phyloP scores from a whole-genome alignment of 2,797 vertebrate genomes.

The Eupleurogrammus muticus region DNA sequence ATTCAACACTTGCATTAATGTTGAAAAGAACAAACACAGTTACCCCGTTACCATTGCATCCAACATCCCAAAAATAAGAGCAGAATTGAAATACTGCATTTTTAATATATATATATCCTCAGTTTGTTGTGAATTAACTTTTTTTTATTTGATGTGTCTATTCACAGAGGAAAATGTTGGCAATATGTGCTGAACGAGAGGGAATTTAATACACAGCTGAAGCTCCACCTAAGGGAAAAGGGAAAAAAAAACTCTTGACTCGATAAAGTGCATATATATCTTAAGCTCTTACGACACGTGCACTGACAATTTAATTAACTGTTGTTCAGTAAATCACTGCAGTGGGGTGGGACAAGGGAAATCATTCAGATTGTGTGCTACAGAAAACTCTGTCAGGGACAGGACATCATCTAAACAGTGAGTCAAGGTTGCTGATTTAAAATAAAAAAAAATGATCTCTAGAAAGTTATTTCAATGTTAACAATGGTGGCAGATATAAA shows the following conservation, averaged over 20 bases:
- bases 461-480: slow-evolving; percentile 40
- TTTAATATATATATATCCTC: not conserved
- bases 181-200: slow-evolving; percentile 11
- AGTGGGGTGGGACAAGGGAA: slow-evolving; percentile 38
- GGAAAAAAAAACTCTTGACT: slow-evolving; percentile 4
- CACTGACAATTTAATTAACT: slow-evolving; percentile 56
- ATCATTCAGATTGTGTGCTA: slow-evolving; percentile 12
- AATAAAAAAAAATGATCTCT: slow-evolving; percentile 31
- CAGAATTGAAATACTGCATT: slow-evolving; percentile 4
- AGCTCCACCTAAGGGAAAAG: not conserved
- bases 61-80: not conserved
- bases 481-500: slow-evolving; percentile 20
- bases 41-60: slow-evolving; percentile 12
- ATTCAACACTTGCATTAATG: slow-evolving; percentile 14
- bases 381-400: slow-evolving; percentile 19
- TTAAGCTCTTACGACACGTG: slow-evolving; percentile 31
- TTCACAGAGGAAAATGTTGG: slow-evolving; percentile 38
- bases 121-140: slow-evolving; percentile 22
- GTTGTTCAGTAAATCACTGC: slow-evolving; percentile 45
- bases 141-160: slow-evolving; percentile 30
- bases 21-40: slow-evolving; percentile 13
- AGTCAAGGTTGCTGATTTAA: slow-evolving; percentile 42
- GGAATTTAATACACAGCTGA: slow-evolving; percentile 9
- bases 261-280: slow-evolving; percentile 6
- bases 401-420: slow-evolving; percentile 48